Percentiles rank a stretch among this genome's conserved stretches.
These are phyloP conservation scores for Leptopilina clavipes DNA, from an alignment of 1,140 invertebrate genomes.

Conservation along the genomic window DNA sequence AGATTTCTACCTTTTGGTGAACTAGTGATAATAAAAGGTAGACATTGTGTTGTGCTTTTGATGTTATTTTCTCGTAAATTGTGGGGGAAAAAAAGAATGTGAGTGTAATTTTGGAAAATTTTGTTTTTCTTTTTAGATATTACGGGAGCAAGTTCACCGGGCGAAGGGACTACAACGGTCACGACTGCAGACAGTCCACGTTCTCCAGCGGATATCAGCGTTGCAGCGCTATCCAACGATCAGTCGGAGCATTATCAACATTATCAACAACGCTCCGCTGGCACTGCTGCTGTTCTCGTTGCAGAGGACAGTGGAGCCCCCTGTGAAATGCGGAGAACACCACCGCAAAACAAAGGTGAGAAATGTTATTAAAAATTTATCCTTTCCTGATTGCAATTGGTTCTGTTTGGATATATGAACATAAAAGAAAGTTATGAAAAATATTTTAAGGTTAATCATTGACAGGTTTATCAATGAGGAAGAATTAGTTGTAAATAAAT, in stretches of 20 bases:
- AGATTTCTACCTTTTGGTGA: too few species aligned
- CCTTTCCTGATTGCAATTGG: too few species aligned
- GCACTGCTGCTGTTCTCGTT: conserved; percentile 48
- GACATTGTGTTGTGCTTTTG: too few species aligned
- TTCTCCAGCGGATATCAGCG: conserved; percentile 15
- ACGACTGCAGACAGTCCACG: conserved; percentile 41
- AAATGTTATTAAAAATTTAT: neutral
- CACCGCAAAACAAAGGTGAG: conserved; percentile 72
- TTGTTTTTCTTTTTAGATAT: conserved; percentile 46
- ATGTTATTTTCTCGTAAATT: too few species aligned
- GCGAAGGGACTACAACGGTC: conserved; percentile 43
- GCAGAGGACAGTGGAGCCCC: conserved; percentile 65
- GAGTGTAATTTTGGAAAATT: neutral
- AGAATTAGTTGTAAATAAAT: too few species aligned
- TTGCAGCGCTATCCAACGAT: conserved; percentile 48
- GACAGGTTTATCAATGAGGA: too few species aligned
- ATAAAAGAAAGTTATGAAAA: too few species aligned
- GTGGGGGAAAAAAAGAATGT: too few species aligned
- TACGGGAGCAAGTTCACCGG: conserved; percentile 53
- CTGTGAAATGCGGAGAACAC: conserved; percentile 74
- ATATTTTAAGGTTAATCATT: too few species aligned
- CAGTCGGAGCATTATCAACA: conserved; percentile 51
- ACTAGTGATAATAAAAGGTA: too few species aligned
- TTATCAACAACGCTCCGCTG: conserved; percentile 49
- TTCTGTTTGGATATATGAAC: too few species aligned